Percentiles rank a stretch among this genome's conserved stretches.
These are phyloP conservation scores for Leucophenga maculata DNA, from an alignment of 2,888 invertebrate genomes.

Conservation along the genomic window DNA sequence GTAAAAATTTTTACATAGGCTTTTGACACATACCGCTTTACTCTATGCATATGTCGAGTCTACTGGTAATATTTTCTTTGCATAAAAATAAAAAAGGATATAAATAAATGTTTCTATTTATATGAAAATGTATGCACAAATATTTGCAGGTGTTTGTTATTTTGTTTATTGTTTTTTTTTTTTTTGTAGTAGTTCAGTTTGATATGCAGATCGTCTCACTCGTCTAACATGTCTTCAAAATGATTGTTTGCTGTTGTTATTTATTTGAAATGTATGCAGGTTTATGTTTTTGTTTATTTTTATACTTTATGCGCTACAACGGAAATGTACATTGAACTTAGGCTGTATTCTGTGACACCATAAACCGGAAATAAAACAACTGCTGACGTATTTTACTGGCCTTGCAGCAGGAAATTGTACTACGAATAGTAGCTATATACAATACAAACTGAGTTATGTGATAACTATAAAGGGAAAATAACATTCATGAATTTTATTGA, in stretches of 20 bases:
- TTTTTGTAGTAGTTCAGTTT: background rate
- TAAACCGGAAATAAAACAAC: no score
- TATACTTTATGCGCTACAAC: background rate
- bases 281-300: slow-evolving; percentile 36
- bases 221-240: slow-evolving; percentile 49
- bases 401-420: no score
- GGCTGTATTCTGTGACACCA: no score
- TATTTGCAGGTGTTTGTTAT: background rate
- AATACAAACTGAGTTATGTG: no score
- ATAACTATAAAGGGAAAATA: no score
- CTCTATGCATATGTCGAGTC: background rate
- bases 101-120: background rate
- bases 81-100: background rate
- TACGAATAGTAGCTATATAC: no score
- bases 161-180: background rate
- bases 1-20: background rate
- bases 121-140: background rate
- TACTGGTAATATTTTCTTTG: no score
- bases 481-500: no score
- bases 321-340: no score
- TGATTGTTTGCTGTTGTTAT: slow-evolving; percentile 66
- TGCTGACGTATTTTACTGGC: no score
- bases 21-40: background rate
- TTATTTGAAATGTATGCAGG: slow-evolving; percentile 34
- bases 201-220: background rate